Percentiles rank a stretch among this genome's conserved stretches.
phyloP scores from a whole-genome alignment of 2,797 vertebrate species.

The Lemur catta region DNA sequence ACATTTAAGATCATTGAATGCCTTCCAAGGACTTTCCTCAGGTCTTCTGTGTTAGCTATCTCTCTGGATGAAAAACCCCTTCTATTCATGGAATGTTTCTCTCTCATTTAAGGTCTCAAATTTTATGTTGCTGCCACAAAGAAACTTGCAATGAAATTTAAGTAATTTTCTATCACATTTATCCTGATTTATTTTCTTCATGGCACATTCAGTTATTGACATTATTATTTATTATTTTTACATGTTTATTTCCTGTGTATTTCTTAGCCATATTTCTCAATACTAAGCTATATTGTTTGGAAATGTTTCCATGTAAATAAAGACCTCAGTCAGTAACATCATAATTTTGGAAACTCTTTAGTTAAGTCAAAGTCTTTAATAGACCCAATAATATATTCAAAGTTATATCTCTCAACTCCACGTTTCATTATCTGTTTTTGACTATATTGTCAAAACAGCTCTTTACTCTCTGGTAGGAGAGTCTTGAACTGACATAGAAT shows the following conservation, averaged over 20 bases:
- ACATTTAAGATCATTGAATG: background rate
- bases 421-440: background rate
- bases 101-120: background rate
- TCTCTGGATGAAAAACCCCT: background rate
- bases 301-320: background rate
- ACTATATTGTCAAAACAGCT: background rate
- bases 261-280: background rate
- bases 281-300: background rate
- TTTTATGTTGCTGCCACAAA: background rate
- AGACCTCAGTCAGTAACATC: background rate
- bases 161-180: background rate
- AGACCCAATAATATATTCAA: background rate
- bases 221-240: background rate
- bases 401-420: background rate
- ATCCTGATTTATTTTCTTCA: background rate
- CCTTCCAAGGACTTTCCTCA: background rate
- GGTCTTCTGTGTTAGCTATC: background rate
- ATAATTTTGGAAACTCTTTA: background rate
- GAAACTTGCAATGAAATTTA: background rate
- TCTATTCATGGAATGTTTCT: background rate
- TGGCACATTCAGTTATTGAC: background rate
- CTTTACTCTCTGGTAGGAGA: background rate
- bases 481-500: background rate
- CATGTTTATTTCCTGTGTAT: background rate
- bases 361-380: background rate